Conservation (phyloP, 2,113 vertebrate species). For the Synchiropus splendidus region DNA sequence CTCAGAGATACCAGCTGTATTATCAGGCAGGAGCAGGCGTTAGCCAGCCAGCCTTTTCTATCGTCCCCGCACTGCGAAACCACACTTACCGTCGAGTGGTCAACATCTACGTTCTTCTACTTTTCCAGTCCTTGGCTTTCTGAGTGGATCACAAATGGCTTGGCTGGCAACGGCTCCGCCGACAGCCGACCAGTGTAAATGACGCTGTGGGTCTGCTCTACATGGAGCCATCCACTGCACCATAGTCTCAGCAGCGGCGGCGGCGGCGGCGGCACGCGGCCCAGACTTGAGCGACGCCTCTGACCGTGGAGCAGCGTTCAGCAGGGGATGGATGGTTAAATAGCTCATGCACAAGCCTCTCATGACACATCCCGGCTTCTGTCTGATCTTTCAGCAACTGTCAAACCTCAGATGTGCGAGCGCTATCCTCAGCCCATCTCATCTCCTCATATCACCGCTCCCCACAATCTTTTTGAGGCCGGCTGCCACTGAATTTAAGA, state of each 20-base stretch:
- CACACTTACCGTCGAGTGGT: constrained; percentile 9
- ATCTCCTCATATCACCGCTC: constrained; percentile 31
- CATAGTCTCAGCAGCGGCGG: constrained; percentile 35
- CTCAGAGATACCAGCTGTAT: too few relatives aligned
- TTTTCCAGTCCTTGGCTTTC: constrained; percentile 22
- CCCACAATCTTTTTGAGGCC: too few relatives aligned
- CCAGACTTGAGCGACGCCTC: constrained; percentile 15
- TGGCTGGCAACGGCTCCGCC: constrained; percentile 28
- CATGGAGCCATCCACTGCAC: constrained; percentile 46
- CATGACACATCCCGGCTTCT: too few relatives aligned
- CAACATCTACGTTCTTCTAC: constrained; percentile 27
- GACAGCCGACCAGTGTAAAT: constrained; percentile 28
- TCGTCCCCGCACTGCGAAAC: constrained; percentile 6
- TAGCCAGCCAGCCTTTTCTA: constrained; percentile 1
- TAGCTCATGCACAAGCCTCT: too few relatives aligned
- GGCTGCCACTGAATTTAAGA: constrained; percentile 50
- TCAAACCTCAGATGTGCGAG: constrained; percentile 29
- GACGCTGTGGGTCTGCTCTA: constrained; percentile 38
- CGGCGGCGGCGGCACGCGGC: constrained; percentile 21
- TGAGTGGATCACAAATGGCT: constrained; percentile 23
- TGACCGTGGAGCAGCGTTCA: constrained; percentile 21
- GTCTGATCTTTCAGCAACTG: constrained; percentile 28
- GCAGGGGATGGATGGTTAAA: constrained; percentile 22
- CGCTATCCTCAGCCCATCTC: constrained; percentile 17
- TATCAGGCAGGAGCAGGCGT: too few relatives aligned